Evolutionary conservation across 1,140 invertebrate genomes (phyloP).

Genomic region (Leptinotarsa defecta): DNA sequence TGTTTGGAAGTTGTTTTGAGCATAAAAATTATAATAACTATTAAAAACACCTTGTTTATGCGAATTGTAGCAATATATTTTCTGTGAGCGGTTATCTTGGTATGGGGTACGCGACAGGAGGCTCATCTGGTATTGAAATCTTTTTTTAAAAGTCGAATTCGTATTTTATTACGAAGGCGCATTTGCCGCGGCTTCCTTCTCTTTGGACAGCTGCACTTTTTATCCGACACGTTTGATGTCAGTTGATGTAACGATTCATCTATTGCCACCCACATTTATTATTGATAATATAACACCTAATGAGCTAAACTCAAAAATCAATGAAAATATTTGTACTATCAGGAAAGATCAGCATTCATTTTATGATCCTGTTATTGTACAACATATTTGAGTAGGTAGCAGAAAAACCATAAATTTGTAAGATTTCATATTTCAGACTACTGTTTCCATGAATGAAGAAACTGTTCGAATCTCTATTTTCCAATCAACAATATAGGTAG

Average conservation of each 20-base stretch:
- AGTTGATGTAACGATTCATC: background rate
- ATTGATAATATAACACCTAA: too few relatives aligned
- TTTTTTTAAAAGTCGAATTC: conserved; percentile 34
- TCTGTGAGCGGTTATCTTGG: conserved; percentile 35
- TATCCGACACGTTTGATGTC: background rate
- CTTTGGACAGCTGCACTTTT: background rate
- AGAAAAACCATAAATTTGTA: too few relatives aligned
- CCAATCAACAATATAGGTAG: too few relatives aligned
- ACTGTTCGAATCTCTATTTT: too few relatives aligned
- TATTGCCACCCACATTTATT: too few relatives aligned
- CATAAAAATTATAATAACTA: conserved; percentile 32
- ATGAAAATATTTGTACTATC: too few relatives aligned
- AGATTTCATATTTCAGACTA: too few relatives aligned
- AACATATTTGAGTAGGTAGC: too few relatives aligned
- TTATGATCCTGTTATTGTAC: too few relatives aligned
- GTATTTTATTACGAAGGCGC: conserved; percentile 9
- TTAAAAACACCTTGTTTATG: conserved; percentile 44
- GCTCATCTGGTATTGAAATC: conserved; percentile 31
- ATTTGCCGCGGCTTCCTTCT: background rate
- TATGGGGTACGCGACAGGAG: conserved; percentile 42
- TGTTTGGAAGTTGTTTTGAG: conserved; percentile 27
- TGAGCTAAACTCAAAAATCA: too few relatives aligned
- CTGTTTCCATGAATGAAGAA: too few relatives aligned
- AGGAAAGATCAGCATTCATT: too few relatives aligned
- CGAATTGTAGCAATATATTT: conserved; percentile 41